phyloP scores from a whole-genome alignment of 1,140 invertebrate genomes.

The Lordiphosa collinella region DNA sequence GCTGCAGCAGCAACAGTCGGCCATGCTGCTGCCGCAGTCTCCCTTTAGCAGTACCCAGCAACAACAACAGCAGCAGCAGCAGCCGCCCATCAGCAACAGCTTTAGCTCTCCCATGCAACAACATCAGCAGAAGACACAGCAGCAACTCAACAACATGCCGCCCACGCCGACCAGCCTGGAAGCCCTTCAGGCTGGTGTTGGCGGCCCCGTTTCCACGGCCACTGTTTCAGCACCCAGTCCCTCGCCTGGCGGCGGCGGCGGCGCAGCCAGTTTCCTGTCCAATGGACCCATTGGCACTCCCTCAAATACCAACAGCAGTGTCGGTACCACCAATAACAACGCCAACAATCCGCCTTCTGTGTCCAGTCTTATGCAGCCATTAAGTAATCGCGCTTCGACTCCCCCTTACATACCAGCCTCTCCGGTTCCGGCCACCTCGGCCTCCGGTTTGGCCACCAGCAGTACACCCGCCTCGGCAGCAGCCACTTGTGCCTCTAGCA shows the following conservation, averaged over 20 bases:
- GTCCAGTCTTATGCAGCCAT: slow-evolving; percentile 77
- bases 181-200: slow-evolving; percentile 37
- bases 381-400: slow-evolving; percentile 60
- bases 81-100: slow-evolving; percentile 78
- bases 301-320: slow-evolving; percentile 27
- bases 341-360: slow-evolving; percentile 81
- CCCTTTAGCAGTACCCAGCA: slow-evolving; percentile 80
- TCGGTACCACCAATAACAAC: slow-evolving; percentile 19
- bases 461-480: slow-evolving; percentile 52
- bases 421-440: slow-evolving; percentile 56
- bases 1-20: slow-evolving; percentile 54
- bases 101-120: slow-evolving; percentile 56
- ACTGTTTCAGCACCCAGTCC: slow-evolving; percentile 81
- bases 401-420: slow-evolving; percentile 65
- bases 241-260: slow-evolving; percentile 74
- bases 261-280: slow-evolving; percentile 45
- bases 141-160: slow-evolving; percentile 70
- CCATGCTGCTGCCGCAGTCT: slow-evolving; percentile 80
- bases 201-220: slow-evolving; percentile 4
- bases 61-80: slow-evolving; percentile 77
- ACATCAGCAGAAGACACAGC: slow-evolving; percentile 69
- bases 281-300: slow-evolving; percentile 80
- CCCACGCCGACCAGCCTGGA: slow-evolving; percentile 76
- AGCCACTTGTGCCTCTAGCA: slow-evolving; percentile 25
- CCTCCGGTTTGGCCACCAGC: slow-evolving; percentile 40